Percentiles rank a stretch among this genome's conserved stretches.
Evolutionary conservation across 2,797 vertebrate genomes (phyloP).

Genomic region (Atherinosoma microstoma): DNA sequence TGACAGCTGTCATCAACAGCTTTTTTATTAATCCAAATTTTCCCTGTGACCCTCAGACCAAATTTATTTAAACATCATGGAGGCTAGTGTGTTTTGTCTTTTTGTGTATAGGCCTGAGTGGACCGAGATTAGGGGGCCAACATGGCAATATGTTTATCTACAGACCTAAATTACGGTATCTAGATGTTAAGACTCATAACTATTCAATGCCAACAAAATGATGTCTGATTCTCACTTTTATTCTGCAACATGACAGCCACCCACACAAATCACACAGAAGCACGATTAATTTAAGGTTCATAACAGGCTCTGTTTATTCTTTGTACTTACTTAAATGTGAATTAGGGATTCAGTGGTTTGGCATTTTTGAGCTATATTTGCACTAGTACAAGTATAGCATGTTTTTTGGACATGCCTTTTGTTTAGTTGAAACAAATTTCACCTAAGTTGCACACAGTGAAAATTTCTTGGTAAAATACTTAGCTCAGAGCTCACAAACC

Average conservation of each 20-base stretch:
- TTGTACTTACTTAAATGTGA: conserved; percentile 1
- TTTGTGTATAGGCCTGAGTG: not conserved
- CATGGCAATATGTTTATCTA: conserved; percentile 2
- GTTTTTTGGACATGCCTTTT: not conserved
- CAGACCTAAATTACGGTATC: not conserved
- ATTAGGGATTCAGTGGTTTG: not conserved
- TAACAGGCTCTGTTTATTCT: not conserved
- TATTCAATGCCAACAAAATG: not conserved
- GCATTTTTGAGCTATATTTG: not conserved
- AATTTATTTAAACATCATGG: conserved; percentile 50
- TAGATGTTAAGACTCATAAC: not conserved
- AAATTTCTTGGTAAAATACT: conserved; percentile 1
- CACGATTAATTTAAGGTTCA: no score
- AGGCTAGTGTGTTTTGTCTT: conserved; percentile 25
- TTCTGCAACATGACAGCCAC: conserved; percentile 2
- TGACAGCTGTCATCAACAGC: conserved; percentile 46
- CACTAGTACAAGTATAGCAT: not conserved
- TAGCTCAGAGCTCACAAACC: conserved; percentile 15
- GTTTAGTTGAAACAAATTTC: not conserved
- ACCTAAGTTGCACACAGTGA: not conserved
- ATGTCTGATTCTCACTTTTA: not conserved
- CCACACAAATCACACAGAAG: no score
- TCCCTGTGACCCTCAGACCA: conserved; percentile 36
- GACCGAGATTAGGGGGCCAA: conserved; percentile 3
- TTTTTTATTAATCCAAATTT: conserved; percentile 47